Evolutionary conservation across 2,797 vertebrate genomes (phyloP).

Genomic region (Capromys pilorides): DNA sequence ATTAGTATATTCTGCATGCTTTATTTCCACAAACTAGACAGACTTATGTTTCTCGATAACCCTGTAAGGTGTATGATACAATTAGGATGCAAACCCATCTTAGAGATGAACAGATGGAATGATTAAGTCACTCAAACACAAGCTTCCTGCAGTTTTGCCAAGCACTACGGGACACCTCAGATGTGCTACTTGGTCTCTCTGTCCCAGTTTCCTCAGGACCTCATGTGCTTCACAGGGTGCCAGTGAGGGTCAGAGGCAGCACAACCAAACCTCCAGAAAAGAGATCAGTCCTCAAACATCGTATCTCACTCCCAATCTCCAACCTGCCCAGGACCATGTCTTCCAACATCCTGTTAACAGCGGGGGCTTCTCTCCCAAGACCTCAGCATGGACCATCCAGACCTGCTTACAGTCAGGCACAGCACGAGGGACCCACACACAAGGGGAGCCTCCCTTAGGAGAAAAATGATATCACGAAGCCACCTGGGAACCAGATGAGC

Average conservation of each 20-base stretch:
- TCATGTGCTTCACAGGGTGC: neutral
- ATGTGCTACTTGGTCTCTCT: conserved; percentile 11
- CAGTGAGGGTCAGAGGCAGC: neutral
- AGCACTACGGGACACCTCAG: neutral
- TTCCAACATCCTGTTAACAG: neutral
- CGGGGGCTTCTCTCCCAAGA: neutral
- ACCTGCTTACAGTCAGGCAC: neutral
- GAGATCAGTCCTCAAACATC: neutral
- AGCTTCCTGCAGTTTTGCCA: neutral
- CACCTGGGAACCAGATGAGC: neutral
- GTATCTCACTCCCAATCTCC: neutral
- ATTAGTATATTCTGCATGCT: neutral
- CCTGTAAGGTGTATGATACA: neutral
- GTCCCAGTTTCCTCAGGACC: neutral
- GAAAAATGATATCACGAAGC: neutral
- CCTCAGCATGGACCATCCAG: neutral
- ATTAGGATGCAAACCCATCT: neutral
- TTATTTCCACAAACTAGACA: neutral
- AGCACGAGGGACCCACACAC: neutral
- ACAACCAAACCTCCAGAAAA: neutral
- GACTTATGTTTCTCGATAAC: neutral
- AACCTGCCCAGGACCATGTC: neutral
- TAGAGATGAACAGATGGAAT: neutral
- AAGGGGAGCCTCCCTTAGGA: neutral
- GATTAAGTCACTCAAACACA: neutral